These are phyloP conservation scores for Minunthozetes semirufus DNA, from an alignment of 2,888 invertebrate genomes.

Conservation along the genomic window DNA sequence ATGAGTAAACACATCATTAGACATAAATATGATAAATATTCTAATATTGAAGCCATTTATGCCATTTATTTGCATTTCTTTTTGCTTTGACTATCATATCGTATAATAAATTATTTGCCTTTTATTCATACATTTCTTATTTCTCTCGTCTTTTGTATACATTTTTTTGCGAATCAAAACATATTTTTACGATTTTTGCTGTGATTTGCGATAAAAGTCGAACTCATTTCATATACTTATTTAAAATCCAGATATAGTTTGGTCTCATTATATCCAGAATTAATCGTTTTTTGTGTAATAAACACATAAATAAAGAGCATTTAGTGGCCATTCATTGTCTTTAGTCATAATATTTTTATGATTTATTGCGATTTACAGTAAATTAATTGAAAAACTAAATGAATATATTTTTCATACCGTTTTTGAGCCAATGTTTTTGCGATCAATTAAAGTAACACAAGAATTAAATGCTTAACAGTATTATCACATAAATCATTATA, in stretches of 20 bases:
- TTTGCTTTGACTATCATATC: neutral
- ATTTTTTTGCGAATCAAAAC: neutral
- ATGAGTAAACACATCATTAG: slow-evolving; percentile 20
- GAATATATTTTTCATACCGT: neutral
- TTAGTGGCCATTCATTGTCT: no score
- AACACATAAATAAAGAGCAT: no score
- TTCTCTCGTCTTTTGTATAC: neutral
- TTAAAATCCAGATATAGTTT: no score
- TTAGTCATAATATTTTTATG: no score
- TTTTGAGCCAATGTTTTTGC: neutral
- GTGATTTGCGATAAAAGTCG: no score
- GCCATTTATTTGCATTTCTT: slow-evolving; percentile 17
- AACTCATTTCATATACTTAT: no score
- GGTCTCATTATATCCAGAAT: no score
- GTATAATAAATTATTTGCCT: slow-evolving; percentile 10
- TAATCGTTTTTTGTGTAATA: no score
- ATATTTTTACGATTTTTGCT: no score
- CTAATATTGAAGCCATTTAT: slow-evolving; percentile 6
- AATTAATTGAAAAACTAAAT: no score
- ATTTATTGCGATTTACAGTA: no score
- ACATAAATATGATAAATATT: slow-evolving; percentile 17
- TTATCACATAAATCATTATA: slow-evolving; percentile 9
- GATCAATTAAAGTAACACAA: neutral
- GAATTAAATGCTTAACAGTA: slow-evolving; percentile 7
- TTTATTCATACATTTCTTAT: neutral